A percentile compares a stretch with the other conserved stretches of the same genome.
Conservation (phyloP, 2,113 vertebrate species). For the Syrrhaptes paradoxus region DNA sequence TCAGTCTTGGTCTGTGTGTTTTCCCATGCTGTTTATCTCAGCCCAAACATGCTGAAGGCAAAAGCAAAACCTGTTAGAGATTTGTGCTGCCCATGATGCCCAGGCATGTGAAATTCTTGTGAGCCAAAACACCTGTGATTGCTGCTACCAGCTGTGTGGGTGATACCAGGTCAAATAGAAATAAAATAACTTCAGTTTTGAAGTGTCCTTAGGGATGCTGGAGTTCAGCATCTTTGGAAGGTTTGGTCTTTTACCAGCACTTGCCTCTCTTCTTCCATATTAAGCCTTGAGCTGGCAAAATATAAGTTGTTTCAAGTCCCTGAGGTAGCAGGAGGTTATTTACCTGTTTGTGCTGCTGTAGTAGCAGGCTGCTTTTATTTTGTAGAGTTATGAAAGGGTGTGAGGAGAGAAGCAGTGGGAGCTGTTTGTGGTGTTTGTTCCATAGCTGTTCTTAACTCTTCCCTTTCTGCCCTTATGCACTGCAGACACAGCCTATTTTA, state of each 20-base stretch:
- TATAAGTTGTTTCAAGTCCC: neutral
- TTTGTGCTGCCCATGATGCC: neutral
- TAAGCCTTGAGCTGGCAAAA: neutral
- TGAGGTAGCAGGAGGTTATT: neutral
- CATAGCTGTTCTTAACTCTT: neutral
- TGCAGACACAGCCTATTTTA: slow-evolving; percentile 42
- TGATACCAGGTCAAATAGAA: neutral
- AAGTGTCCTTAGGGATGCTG: neutral
- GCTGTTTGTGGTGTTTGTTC: neutral
- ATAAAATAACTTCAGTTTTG: neutral
- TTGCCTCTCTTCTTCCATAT: neutral
- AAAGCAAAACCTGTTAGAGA: neutral
- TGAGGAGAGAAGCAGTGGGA: neutral
- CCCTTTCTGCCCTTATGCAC: neutral
- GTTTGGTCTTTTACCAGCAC: neutral
- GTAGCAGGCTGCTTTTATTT: neutral
- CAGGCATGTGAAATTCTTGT: neutral
- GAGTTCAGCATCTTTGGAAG: neutral
- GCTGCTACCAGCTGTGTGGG: neutral
- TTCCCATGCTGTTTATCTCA: neutral
- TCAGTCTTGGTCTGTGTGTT: neutral
- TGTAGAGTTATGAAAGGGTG: neutral
- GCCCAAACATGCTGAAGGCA: neutral
- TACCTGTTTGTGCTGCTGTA: neutral
- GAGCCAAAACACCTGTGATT: neutral